Evolutionary conservation across 2,113 vertebrate genomes (phyloP).

Genomic region (Chiloscyllium plagiosum): DNA sequence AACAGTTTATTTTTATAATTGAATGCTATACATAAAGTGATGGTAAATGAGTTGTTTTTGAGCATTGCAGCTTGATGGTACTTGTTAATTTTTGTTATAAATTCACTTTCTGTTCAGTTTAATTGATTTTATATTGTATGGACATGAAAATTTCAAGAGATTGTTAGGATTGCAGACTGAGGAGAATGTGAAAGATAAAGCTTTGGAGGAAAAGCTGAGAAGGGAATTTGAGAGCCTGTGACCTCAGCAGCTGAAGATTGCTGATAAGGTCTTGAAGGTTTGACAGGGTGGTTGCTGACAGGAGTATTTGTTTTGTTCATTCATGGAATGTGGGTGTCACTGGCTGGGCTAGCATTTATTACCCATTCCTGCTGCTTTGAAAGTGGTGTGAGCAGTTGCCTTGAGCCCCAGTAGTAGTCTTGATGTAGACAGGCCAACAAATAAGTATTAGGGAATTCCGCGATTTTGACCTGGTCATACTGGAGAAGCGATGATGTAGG

Average conservation of each 20-base stretch:
- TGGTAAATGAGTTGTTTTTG: not conserved
- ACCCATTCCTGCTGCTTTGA: too few relatives aligned
- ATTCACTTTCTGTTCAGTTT: not conserved
- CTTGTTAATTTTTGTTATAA: not conserved
- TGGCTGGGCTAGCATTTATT: too few relatives aligned
- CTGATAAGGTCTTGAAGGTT: too few relatives aligned
- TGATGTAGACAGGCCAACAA: too few relatives aligned
- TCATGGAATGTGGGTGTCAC: too few relatives aligned
- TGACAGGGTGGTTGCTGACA: too few relatives aligned
- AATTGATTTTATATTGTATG: not conserved
- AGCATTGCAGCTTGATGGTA: not conserved
- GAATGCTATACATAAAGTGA: not conserved
- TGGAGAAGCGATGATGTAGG: too few relatives aligned
- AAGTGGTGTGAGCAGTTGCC: too few relatives aligned
- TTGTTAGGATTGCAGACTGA: not conserved
- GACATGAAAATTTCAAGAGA: not conserved
- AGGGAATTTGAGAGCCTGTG: not conserved
- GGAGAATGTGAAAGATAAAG: not conserved
- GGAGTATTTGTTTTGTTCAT: too few relatives aligned
- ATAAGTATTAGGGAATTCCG: too few relatives aligned
- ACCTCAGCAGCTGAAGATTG: not conserved
- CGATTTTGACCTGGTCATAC: too few relatives aligned
- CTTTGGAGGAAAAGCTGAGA: not conserved
- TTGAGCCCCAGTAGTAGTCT: too few relatives aligned
- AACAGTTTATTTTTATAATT: not conserved